These are phyloP conservation scores for Tiliacea citrago DNA, from an alignment of 2,888 invertebrate species.

Conservation along the genomic window DNA sequence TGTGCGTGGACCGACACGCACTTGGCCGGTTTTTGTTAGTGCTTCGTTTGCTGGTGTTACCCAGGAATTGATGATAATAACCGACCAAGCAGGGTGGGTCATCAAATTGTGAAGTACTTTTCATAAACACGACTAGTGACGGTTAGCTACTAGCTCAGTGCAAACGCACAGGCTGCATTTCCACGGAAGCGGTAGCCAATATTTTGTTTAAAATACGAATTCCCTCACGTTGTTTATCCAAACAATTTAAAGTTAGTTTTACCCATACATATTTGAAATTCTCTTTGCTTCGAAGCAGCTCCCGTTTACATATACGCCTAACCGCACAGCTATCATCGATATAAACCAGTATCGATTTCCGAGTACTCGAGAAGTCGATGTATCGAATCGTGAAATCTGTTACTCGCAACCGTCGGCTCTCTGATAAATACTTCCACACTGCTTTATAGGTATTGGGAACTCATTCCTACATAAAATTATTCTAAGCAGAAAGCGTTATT, in stretches of 20 bases:
- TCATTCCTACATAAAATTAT: slow-evolving; percentile 71
- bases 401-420: slow-evolving; percentile 60
- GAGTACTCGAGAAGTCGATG: slow-evolving; percentile 62
- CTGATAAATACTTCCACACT: slow-evolving; percentile 68
- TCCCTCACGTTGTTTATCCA: slow-evolving; percentile 22
- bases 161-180: slow-evolving; percentile 9
- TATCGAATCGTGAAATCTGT: slow-evolving; percentile 77
- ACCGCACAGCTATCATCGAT: slow-evolving; percentile 48
- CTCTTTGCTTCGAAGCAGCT: slow-evolving; percentile 29
- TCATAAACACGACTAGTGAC: background rate
- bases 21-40: no score
- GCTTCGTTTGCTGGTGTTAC: background rate
- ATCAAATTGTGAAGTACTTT: background rate
- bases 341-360: slow-evolving; percentile 59
- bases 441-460: slow-evolving; percentile 69
- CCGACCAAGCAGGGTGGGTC: background rate
- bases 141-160: background rate
- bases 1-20: no score
- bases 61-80: background rate
- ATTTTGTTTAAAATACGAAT: slow-evolving; percentile 29
- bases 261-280: slow-evolving; percentile 46
- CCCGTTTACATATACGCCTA: slow-evolving; percentile 42
- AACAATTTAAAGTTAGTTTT: slow-evolving; percentile 47
- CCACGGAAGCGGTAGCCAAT: background rate
- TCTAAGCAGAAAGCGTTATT: slow-evolving; percentile 66